Conservation (phyloP, 2,888 invertebrate genomes). For the Melangyna quadrimaculata region DNA sequence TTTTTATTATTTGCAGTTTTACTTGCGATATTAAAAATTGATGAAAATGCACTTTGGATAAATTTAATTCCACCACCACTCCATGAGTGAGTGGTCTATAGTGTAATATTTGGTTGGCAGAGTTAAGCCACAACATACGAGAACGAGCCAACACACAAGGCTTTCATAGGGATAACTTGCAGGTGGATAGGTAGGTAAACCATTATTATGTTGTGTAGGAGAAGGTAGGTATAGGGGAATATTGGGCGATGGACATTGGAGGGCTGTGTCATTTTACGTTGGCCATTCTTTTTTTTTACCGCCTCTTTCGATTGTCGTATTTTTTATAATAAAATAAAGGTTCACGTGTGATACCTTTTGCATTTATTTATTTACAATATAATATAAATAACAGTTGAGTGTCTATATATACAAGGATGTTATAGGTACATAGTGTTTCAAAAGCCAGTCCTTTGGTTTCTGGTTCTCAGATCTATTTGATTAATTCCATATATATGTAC, state of each 20-base stretch:
- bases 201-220: neutral
- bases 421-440: slow-evolving; percentile 17
- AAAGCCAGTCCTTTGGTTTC: slow-evolving; percentile 25
- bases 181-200: slow-evolving; percentile 18
- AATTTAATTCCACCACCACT: slow-evolving; percentile 66
- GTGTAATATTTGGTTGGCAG: slow-evolving; percentile 32
- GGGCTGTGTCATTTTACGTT: neutral
- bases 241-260: slow-evolving; percentile 3
- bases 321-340: slow-evolving; percentile 69
- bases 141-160: slow-evolving; percentile 1
- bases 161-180: slow-evolving; percentile 10
- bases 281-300: neutral
- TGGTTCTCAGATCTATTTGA: slow-evolving; percentile 28
- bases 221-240: neutral
- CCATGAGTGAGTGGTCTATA: slow-evolving; percentile 40
- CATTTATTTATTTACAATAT: neutral
- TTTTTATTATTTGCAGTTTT: slow-evolving; percentile 44
- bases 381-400: neutral
- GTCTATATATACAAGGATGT: neutral
- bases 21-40: slow-evolving; percentile 67
- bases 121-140: slow-evolving; percentile 55
- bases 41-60: slow-evolving; percentile 71
- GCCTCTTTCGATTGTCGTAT: slow-evolving; percentile 46
- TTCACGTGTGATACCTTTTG: slow-evolving; percentile 14
- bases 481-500: slow-evolving; percentile 10